Percentiles rank a stretch among this genome's conserved stretches.
phyloP scores from a whole-genome alignment of 2,888 invertebrate genomes.

The Parnassius glacialis region DNA sequence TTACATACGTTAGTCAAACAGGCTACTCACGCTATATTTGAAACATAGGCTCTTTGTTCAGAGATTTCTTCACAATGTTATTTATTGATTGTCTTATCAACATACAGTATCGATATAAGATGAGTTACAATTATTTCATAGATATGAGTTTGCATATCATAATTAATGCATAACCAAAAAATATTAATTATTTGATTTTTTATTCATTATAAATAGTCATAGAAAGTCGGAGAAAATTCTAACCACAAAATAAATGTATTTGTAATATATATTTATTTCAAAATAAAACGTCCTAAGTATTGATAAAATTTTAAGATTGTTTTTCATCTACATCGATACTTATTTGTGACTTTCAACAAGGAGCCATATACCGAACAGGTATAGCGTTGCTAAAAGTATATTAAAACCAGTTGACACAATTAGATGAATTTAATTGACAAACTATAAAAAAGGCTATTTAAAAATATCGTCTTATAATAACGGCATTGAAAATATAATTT shows the following conservation, averaged over 20 bases:
- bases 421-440: conserved; percentile 51
- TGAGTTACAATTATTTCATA: too few relatives aligned
- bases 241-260: too few relatives aligned
- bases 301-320: too few relatives aligned
- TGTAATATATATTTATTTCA: too few relatives aligned
- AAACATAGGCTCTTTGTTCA: conserved; percentile 7
- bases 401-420: conserved; percentile 24
- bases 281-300: too few relatives aligned
- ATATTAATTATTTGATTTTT: too few relatives aligned
- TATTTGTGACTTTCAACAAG: conserved; percentile 1
- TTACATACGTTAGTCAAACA: conserved; percentile 17
- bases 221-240: too few relatives aligned
- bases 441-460: conserved; percentile 47
- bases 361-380: conserved; percentile 7
- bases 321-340: too few relatives aligned
- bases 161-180: too few relatives aligned
- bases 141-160: too few relatives aligned
- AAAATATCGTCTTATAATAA: conserved; percentile 47
- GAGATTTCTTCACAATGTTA: background rate
- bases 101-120: background rate
- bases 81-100: background rate
- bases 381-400: conserved; percentile 23
- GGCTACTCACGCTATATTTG: conserved; percentile 6
- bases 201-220: too few relatives aligned
- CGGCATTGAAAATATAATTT: conserved; percentile 54